A percentile compares a stretch with the other conserved stretches of the same genome.
These are phyloP conservation scores for Tachysurus vachellii DNA, from an alignment of 2,113 vertebrate genomes.

Conservation along the genomic window DNA sequence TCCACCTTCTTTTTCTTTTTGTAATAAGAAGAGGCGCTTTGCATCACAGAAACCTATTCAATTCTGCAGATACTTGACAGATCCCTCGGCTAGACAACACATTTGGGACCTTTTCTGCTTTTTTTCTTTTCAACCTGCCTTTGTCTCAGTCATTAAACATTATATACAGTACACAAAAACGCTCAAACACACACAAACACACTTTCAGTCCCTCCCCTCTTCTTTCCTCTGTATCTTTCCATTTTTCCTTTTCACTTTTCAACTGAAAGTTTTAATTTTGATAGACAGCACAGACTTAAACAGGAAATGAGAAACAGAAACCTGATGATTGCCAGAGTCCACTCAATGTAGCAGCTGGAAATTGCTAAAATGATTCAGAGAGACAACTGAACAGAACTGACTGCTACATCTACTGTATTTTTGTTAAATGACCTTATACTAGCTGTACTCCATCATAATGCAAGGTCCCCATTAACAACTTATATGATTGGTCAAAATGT, in stretches of 20 bases:
- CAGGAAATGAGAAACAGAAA: conserved; percentile 21
- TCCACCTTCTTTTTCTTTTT: not conserved
- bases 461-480: not conserved
- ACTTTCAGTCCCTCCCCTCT: not conserved
- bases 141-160: conserved; percentile 28
- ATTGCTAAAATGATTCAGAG: conserved; percentile 27
- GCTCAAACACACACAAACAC: too few relatives aligned
- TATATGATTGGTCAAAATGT: not conserved
- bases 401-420: not conserved
- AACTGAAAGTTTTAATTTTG: not conserved
- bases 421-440: not conserved
- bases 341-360: conserved; percentile 29
- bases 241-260: not conserved
- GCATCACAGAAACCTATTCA: conserved; percentile 23
- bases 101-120: conserved; percentile 14
- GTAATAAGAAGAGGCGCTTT: conserved; percentile 22
- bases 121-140: not conserved
- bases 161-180: not conserved
- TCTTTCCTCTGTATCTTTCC: not conserved
- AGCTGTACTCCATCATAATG: not conserved
- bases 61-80: conserved; percentile 24
- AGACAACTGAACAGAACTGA: not conserved
- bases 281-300: not conserved
- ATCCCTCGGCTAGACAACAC: not conserved
- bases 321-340: conserved; percentile 29